phyloP scores from a whole-genome alignment of 2,888 invertebrate species.

The Agrochola lota region DNA sequence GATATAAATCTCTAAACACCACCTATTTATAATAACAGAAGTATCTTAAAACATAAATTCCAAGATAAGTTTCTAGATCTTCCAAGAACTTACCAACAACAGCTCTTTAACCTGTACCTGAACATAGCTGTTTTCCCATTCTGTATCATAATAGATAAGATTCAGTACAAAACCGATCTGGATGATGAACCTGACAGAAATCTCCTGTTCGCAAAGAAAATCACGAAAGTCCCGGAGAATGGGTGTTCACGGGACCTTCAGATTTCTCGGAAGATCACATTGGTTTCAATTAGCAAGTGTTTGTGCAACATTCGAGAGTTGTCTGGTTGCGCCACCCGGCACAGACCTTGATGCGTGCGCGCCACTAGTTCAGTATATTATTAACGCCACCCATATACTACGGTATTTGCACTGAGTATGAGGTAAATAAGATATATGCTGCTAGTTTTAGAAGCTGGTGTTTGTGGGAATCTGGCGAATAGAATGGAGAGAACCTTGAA shows the following conservation, averaged over 20 bases:
- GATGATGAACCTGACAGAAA: not conserved
- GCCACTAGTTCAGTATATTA: conserved; percentile 46
- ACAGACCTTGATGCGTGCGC: conserved; percentile 74
- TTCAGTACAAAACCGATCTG: not conserved
- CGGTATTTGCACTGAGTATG: conserved; percentile 23
- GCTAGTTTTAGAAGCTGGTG: not conserved
- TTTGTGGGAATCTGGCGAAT: not conserved
- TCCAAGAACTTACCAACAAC: not conserved
- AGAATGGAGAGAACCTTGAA: not conserved
- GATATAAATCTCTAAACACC: not conserved
- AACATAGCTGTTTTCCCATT: not conserved
- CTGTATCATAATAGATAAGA: not conserved
- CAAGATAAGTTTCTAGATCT: conserved; percentile 32
- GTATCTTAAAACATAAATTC: not conserved
- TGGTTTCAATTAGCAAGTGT: conserved; percentile 62
- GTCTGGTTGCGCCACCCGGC: conserved; percentile 73
- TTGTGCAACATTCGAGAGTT: conserved; percentile 73
- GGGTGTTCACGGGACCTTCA: conserved; percentile 7
- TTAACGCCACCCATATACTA: conserved; percentile 32
- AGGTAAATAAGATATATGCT: conserved; percentile 15
- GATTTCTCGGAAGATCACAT: conserved; percentile 60
- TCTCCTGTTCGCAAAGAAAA: not conserved
- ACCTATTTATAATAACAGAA: conserved; percentile 1
- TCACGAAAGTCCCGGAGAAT: not conserved
- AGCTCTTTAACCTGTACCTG: not conserved